These are phyloP conservation scores for Ammospiza nelsoni DNA, from an alignment of 2,113 vertebrate genomes.

Conservation along the genomic window DNA sequence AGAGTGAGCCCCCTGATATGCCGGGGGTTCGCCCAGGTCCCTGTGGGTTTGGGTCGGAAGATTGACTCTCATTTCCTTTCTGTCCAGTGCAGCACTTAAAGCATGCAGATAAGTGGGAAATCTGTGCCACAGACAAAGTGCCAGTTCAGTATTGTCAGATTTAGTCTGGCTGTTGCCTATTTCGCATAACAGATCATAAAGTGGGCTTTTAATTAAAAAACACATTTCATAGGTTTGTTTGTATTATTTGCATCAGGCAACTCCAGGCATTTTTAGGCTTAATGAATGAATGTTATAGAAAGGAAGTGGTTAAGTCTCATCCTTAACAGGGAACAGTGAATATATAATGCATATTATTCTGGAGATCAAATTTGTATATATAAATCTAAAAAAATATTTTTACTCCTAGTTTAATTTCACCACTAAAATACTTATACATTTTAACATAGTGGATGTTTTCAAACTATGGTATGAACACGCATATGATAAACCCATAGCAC, in stretches of 20 bases:
- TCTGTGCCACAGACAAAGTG: not conserved
- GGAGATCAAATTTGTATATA: not conserved
- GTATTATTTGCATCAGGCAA: not conserved
- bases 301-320: not conserved
- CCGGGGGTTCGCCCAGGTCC: accelerated
- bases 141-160: not conserved
- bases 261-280: not conserved
- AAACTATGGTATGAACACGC: not conserved
- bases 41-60: not conserved
- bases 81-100: not conserved
- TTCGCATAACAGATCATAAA: not conserved
- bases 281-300: not conserved
- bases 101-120: not conserved
- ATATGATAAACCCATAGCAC: not conserved
- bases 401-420: not conserved
- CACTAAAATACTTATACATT: not conserved
- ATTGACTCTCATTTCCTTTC: not conserved
- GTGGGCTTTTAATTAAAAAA: conserved; percentile 15
- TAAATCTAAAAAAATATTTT: not conserved
- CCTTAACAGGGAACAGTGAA: not conserved
- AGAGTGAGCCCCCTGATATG: not conserved
- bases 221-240: not conserved
- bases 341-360: not conserved
- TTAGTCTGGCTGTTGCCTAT: not conserved
- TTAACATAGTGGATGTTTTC: not conserved